Evolutionary conservation across 1,140 invertebrate species (phyloP), one percentile per base, ranked within the genome.

Genomic region (Lithobius niger): DNA sequence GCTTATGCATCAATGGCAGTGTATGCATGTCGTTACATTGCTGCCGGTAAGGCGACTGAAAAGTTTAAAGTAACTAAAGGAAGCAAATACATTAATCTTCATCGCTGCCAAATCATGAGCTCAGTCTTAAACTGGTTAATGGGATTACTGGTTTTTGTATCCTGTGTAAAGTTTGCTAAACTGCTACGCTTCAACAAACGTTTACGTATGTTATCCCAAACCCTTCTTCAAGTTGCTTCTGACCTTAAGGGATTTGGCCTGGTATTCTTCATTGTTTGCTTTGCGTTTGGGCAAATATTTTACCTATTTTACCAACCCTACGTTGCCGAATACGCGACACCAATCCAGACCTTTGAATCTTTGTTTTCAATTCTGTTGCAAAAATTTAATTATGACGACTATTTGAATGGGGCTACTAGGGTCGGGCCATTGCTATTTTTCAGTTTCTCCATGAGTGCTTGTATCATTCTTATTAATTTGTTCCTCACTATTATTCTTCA

Each of bases 401-500:
- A 77, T 64, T 64, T 67, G 42, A 62, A 65, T 25, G 69, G 69
- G 3, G 62, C 67, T 25, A 70, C 72, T 4, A 49, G 75, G 2
- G 60, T 75, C 4, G 74, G 73, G 1, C 74, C 76, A 31, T 27
- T 77, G 2, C 67, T 75, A 18, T 74, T 78, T 58, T 75, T 78
- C 61, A 53, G 73, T 22, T 79, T 75, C 60, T 70, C 76, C 28
- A 58, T 79, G 0, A 63, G 70, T 2, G 70, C 74, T 43, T 73
- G 69, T 13, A 76, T 77, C 55, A 69, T 79, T 45, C 65, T 78
- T 18, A 66, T 79, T 53, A 79, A 78, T 62, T 74, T 79, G 62
- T 75, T 79, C 62, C 64, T 79, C n/a, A 76, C 76, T 0, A 76
- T 79, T 55, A 71, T 79, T 26, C 74, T 77, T 27, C 71, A 74